phyloP scores from a whole-genome alignment of 2,888 invertebrate genomes.

The Creontiades dilutus region DNA sequence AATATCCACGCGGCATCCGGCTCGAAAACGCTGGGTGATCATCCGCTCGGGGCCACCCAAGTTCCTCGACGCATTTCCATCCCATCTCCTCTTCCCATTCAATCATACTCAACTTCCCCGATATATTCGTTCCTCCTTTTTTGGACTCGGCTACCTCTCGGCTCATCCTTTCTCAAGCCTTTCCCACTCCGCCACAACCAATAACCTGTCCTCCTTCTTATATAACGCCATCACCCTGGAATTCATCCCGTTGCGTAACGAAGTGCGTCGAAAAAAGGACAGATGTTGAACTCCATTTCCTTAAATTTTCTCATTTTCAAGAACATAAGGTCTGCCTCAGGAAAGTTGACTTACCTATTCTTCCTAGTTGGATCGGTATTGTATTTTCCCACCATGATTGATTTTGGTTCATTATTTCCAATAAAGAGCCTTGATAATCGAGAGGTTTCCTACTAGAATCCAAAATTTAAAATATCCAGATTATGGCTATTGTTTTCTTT shows the following conservation, averaged over 20 bases:
- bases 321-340: too few relatives aligned
- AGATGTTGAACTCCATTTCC: too few relatives aligned
- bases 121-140: constrained; percentile 1
- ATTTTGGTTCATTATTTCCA: too few relatives aligned
- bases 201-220: constrained; percentile 25
- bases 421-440: too few relatives aligned
- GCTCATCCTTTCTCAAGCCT: background rate
- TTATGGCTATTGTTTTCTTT: too few relatives aligned
- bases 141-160: background rate
- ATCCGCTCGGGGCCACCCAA: background rate
- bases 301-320: too few relatives aligned
- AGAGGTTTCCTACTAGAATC: too few relatives aligned
- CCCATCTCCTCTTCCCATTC: constrained; percentile 39
- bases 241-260: background rate
- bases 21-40: background rate
- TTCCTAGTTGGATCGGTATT: too few relatives aligned
- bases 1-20: constrained; percentile 2
- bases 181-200: constrained; percentile 17
- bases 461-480: too few relatives aligned
- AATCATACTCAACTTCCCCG: constrained; percentile 30
- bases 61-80: constrained; percentile 20
- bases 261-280: background rate
- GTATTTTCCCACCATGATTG: too few relatives aligned
- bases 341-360: too few relatives aligned
- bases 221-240: background rate